Conservation (phyloP, 1,140 invertebrate genomes). For the Asbolus verrucosus region DNA sequence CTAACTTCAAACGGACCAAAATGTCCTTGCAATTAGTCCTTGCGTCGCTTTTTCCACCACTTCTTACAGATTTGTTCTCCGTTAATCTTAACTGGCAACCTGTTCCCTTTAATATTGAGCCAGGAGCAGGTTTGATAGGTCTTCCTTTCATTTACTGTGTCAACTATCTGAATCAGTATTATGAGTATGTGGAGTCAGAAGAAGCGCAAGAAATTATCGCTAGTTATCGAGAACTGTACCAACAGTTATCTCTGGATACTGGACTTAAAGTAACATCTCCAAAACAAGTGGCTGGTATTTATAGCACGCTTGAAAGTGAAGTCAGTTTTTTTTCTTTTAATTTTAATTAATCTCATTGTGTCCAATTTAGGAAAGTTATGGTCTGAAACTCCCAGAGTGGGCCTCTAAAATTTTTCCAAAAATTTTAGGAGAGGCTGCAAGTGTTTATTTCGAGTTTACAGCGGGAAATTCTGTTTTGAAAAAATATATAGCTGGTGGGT, state of each 20-base stretch:
- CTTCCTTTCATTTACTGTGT: not conserved
- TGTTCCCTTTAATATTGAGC: constrained; percentile 61
- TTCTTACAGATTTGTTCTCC: constrained; percentile 66
- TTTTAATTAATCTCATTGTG: not conserved
- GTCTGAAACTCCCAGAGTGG: constrained; percentile 52
- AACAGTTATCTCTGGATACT: not conserved
- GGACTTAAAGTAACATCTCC: constrained; percentile 9
- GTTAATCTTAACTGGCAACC: constrained; percentile 69
- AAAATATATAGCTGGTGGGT: constrained; percentile 48
- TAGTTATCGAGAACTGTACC: constrained; percentile 3
- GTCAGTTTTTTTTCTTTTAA: not conserved
- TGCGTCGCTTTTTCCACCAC: constrained; percentile 68
- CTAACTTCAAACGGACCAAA: constrained; percentile 69
- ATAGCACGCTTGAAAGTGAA: constrained; percentile 16
- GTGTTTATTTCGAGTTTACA: constrained; percentile 45
- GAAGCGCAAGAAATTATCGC: not conserved
- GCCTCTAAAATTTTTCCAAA: constrained; percentile 37
- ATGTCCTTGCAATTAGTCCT: constrained; percentile 69
- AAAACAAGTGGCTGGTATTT: constrained; percentile 3
- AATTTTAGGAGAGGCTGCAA: constrained; percentile 40
- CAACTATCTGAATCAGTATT: not conserved
- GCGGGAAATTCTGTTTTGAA: constrained; percentile 46
- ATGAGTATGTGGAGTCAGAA: not conserved
- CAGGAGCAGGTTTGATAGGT: not conserved
- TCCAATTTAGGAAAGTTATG: constrained; percentile 48